phyloP scores from a whole-genome alignment of 1,140 invertebrate species.

The Paracyclopina nana region DNA sequence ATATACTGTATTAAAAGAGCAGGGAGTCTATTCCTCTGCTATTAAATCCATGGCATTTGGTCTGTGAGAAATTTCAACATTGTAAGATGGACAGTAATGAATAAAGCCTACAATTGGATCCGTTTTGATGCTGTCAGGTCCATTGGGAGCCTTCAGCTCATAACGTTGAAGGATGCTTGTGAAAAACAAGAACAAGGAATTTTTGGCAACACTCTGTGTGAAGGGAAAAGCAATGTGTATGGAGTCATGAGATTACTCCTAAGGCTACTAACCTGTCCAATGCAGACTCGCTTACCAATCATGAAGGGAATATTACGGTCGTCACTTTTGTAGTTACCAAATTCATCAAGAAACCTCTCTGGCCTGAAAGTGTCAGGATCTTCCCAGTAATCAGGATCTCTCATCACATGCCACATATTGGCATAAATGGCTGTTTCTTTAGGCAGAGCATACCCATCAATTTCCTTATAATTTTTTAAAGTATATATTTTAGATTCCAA shows the following conservation, averaged over 20 bases:
- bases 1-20: too few species aligned
- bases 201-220: constrained; percentile 54
- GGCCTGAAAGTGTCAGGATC: constrained; percentile 26
- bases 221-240: too few species aligned
- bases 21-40: too few species aligned
- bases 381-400: constrained; percentile 24
- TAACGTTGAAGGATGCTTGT: constrained; percentile 55
- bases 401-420: constrained; percentile 27
- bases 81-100: constrained; percentile 6
- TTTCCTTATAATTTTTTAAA: too few species aligned
- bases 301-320: constrained; percentile 19
- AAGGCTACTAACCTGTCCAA: too few species aligned
- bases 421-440: constrained; percentile 22
- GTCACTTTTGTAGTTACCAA: constrained; percentile 16
- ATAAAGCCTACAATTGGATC: constrained; percentile 13
- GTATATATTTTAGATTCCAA: too few species aligned
- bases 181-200: constrained; percentile 64
- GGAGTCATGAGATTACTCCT: too few species aligned
- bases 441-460: constrained; percentile 18
- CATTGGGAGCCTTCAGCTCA: constrained; percentile 28
- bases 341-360: constrained; percentile 23
- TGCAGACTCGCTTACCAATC: constrained; percentile 52
- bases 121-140: background rate
- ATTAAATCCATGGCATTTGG: too few species aligned
- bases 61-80: too few species aligned